phyloP scores from a whole-genome alignment of 1,140 invertebrate genomes.

The Colletes gigas region DNA sequence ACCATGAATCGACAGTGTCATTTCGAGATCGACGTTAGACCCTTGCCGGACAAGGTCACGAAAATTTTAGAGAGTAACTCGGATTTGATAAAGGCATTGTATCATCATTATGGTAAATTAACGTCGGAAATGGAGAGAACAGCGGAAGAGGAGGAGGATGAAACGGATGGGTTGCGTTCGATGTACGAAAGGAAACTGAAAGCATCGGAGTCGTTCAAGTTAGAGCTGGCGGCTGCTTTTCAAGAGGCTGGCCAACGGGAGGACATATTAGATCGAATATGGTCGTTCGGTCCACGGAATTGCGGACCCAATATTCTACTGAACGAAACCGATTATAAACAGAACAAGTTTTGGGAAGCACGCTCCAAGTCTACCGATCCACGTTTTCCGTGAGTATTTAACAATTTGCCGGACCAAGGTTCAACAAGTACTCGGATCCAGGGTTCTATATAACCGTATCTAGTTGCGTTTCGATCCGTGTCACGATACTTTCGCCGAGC shows the following conservation, averaged over 20 bases:
- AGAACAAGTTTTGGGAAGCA: constrained; percentile 73
- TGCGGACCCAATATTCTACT: constrained; percentile 94
- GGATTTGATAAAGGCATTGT: constrained; percentile 83
- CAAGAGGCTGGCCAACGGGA: constrained; percentile 82
- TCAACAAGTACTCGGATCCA: background rate
- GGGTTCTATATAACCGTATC: background rate
- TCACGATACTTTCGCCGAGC: too few relatives aligned
- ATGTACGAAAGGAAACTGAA: constrained; percentile 82
- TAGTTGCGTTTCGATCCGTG: background rate
- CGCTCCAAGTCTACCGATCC: constrained; percentile 67
- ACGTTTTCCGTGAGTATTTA: constrained; percentile 71
- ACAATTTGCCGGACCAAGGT: background rate
- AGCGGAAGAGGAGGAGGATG: fast-evolving
- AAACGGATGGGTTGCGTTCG: background rate
- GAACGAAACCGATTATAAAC: constrained; percentile 85
- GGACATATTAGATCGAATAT: constrained; percentile 87
- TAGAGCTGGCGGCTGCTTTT: constrained; percentile 85
- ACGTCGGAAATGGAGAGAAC: constrained; percentile 53
- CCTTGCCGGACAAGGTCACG: constrained; percentile 89
- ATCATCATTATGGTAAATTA: constrained; percentile 76
- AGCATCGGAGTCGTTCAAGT: constrained; percentile 84
- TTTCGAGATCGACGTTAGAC: constrained; percentile 89
- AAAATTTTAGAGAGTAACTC: constrained; percentile 85
- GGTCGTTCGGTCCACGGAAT: constrained; percentile 94
- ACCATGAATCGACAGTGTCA: constrained; percentile 88